phyloP scores from a whole-genome alignment of 2,113 vertebrate species.

The Corythornis madagascariensis region DNA sequence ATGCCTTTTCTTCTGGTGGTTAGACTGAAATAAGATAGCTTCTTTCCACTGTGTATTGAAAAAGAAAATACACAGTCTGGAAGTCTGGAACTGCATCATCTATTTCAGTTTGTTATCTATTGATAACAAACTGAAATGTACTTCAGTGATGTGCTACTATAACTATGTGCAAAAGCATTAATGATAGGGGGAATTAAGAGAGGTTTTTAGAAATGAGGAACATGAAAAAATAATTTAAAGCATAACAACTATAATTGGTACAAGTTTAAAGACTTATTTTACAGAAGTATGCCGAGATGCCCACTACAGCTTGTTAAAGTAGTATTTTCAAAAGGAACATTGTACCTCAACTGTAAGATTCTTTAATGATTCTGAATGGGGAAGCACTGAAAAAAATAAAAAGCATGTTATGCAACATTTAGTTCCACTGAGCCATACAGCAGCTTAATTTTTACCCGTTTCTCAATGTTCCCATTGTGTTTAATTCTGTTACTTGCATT shows the following conservation, averaged over 20 bases:
- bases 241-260: not conserved
- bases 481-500: conserved; percentile 43
- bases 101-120: not conserved
- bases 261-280: not conserved
- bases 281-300: not conserved
- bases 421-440: conserved; percentile 50
- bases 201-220: not conserved
- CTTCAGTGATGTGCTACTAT: not conserved
- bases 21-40: not conserved
- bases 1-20: not conserved
- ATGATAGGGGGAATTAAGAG: not conserved
- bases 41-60: not conserved
- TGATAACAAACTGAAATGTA: not conserved
- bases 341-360: conserved; percentile 45
- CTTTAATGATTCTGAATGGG: conserved; percentile 64
- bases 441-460: conserved; percentile 54
- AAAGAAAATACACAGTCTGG: not conserved
- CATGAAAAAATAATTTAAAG: not conserved
- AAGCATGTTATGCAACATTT: conserved; percentile 62
- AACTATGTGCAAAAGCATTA: not conserved
- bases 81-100: conserved; percentile 5
- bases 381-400: conserved; percentile 32
- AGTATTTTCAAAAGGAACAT: conserved; percentile 24
- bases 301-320: not conserved
- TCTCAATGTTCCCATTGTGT: conserved; percentile 47